A percentile compares a stretch with the other conserved stretches of the same genome.
Conservation (phyloP, 2,113 vertebrate species). For the Neotragus pygmaeus region DNA sequence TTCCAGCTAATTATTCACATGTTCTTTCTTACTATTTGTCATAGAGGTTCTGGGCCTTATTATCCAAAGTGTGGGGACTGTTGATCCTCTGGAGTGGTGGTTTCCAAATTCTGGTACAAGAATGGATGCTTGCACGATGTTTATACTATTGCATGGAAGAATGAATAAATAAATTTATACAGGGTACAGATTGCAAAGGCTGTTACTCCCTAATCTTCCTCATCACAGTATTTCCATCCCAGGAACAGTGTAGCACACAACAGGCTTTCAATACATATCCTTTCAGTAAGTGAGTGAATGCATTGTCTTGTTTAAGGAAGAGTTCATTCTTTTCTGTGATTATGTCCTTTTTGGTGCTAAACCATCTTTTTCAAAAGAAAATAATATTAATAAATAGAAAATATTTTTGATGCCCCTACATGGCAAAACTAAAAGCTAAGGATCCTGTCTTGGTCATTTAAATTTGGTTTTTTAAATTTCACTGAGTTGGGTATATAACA, state of each 20-base stretch:
- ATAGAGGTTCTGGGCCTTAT: background rate
- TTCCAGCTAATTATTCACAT: background rate
- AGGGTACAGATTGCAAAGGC: background rate
- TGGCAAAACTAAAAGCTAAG: background rate
- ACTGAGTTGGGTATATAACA: background rate
- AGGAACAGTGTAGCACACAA: background rate
- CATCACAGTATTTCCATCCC: background rate
- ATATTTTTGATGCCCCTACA: background rate
- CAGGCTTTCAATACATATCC: background rate
- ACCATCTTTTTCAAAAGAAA: background rate
- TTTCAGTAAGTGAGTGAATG: background rate
- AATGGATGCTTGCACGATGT: background rate
- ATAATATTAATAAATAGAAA: background rate
- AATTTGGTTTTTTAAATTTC: conserved; percentile 11
- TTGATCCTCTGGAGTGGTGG: background rate
- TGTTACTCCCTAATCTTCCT: background rate
- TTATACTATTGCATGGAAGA: background rate
- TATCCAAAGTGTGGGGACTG: background rate
- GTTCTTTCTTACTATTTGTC: background rate
- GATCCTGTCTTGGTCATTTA: background rate
- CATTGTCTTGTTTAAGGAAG: background rate
- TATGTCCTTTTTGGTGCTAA: background rate
- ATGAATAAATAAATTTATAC: background rate
- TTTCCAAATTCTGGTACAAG: background rate
- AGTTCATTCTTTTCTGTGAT: background rate